These are phyloP conservation scores for Aquatica leii DNA, from an alignment of 2,888 invertebrate genomes.

Conservation along the genomic window DNA sequence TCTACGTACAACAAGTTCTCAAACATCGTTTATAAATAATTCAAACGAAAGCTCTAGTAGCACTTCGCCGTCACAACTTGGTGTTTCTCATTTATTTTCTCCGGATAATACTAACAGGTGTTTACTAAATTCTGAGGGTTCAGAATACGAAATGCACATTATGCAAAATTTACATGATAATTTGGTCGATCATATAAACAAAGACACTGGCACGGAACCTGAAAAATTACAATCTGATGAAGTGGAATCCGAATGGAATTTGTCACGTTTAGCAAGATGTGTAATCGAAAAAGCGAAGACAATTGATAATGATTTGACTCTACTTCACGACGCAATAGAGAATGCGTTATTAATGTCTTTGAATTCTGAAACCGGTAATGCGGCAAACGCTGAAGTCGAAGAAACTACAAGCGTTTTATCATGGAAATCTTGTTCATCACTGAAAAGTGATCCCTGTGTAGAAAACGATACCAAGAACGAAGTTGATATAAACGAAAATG, in stretches of 20 bases:
- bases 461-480: not conserved
- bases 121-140: slow-evolving; percentile 5
- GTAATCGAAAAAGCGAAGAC: slow-evolving; percentile 31
- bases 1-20: slow-evolving; percentile 45
- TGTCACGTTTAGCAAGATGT: slow-evolving; percentile 23
- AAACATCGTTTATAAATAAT: slow-evolving; percentile 51
- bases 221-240: not conserved
- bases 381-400: slow-evolving; percentile 34
- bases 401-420: slow-evolving; percentile 42
- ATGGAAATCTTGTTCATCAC: slow-evolving; percentile 2
- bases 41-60: not conserved
- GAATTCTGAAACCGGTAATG: slow-evolving; percentile 13
- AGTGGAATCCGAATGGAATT: no score
- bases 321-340: slow-evolving; percentile 30
- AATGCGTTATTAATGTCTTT: slow-evolving; percentile 31
- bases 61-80: slow-evolving; percentile 2
- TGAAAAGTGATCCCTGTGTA: not conserved
- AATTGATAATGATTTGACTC: slow-evolving; percentile 25
- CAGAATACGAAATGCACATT: slow-evolving; percentile 41
- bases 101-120: not conserved
- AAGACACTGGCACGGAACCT: not conserved
- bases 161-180: slow-evolving; percentile 40
- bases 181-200: slow-evolving; percentile 25
- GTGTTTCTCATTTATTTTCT: slow-evolving; percentile 11
- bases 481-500: slow-evolving; percentile 1